Evolutionary conservation across 1,140 invertebrate species (phyloP), one percentile per base, ranked within the genome.

Genomic region (Drepana arcuata): DNA sequence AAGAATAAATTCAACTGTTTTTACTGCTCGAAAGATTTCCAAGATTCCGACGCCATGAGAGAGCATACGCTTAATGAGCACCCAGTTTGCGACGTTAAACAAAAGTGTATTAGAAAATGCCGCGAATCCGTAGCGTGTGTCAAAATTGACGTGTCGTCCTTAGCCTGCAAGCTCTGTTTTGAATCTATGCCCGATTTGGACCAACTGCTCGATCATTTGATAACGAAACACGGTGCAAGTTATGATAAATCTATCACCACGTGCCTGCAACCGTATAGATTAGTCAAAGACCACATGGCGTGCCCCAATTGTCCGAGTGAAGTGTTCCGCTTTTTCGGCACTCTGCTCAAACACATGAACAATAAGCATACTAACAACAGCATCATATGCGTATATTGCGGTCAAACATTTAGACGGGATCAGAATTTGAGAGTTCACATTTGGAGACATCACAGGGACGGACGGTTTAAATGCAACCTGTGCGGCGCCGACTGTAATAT

Each of bases 1-100:
- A 74, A 81, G 29, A 82, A 79, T 34, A 82, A 75, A 39, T 79
- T 77, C 9, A 77, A 79, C 18, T 82, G 77, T 29, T 81, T 81
- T 31, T 81, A 75, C 37, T 81, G 77, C 28, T 77, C 70, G 1
- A 72, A 75, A 55, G 73, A 79, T 36, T 81, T 81, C 28, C 39
- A 52, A 0, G 74, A 79, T 48, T 77, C 74, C 0, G 72, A 81
- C 35, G 40, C 48, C 0, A 65, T 81, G 67, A 58, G 65, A 32
- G 72, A 77, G 34, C 77, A 81, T 25, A 75, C 77, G 0, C 33
- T 73, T 3, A 28, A 66, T 25, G 69, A 67, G 21, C 77, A 81
- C 35, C 73, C 68, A 0, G 47, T 64, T 0, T 78, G 73, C 26
- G 71, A 81, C 41, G 45, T 72, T 0, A 68, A 69, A 38, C 50